Evolutionary conservation across 2,113 vertebrate species (phyloP).

Genomic region (Jacana jacana): DNA sequence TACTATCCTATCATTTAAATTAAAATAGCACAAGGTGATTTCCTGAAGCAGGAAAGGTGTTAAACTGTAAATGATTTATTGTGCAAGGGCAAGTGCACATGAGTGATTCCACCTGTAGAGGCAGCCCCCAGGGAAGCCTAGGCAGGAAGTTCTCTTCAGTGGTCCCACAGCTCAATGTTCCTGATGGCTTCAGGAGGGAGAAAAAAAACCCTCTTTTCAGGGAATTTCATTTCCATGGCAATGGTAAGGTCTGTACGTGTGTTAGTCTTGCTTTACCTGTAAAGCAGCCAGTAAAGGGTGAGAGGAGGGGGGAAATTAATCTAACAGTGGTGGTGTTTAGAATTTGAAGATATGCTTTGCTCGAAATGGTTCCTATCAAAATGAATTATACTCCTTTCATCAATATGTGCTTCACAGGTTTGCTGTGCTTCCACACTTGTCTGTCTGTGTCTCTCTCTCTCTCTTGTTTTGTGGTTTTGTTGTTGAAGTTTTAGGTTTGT

Average conservation of each 20-base stretch:
- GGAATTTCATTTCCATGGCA: neutral
- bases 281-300: neutral
- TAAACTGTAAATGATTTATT: neutral
- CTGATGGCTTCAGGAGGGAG: neutral
- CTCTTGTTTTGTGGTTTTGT: neutral
- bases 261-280: neutral
- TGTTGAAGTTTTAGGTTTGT: neutral
- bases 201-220: neutral
- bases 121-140: neutral
- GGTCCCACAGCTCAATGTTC: rapidly evolving
- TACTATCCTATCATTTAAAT: neutral
- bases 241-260: neutral
- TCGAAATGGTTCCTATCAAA: neutral
- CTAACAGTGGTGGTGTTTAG: neutral
- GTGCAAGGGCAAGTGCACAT: neutral
- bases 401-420: neutral
- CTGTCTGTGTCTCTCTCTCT: neutral
- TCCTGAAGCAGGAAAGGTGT: neutral
- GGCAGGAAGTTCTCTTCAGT: neutral
- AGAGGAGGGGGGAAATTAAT: neutral
- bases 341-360: neutral
- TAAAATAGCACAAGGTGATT: neutral
- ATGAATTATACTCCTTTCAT: neutral
- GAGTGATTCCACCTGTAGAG: neutral
- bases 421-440: neutral